phyloP scores from a whole-genome alignment of 2,797 vertebrate species.

The Danio choprae region DNA sequence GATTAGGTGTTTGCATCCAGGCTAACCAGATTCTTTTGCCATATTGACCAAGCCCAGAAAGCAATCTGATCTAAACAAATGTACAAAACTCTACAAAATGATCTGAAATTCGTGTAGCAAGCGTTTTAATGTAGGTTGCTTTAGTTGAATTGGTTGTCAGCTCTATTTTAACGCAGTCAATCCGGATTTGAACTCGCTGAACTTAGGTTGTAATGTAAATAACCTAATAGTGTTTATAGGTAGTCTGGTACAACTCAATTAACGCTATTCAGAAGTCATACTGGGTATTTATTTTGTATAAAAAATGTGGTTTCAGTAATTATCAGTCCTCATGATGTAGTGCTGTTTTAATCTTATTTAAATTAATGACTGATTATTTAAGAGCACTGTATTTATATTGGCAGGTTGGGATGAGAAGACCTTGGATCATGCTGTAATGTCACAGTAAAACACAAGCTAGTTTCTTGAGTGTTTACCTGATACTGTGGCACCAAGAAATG shows the following conservation, averaged over 20 bases:
- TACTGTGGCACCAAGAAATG: constrained; percentile 52
- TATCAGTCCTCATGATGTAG: not conserved
- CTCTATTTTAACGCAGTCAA: not conserved
- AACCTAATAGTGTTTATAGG: not conserved
- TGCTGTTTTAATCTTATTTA: not conserved
- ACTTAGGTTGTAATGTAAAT: constrained; percentile 6
- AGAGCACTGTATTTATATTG: constrained; percentile 35
- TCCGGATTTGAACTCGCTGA: constrained; percentile 19
- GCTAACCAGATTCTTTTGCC: constrained; percentile 28
- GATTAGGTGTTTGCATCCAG: constrained; percentile 10
- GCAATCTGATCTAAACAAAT: constrained; percentile 4
- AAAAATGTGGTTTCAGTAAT: not conserved
- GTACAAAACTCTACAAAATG: not conserved
- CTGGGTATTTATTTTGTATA: not conserved
- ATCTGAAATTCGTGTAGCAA: not conserved
- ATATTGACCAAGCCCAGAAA: constrained; percentile 26
- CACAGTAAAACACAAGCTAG: constrained; percentile 35
- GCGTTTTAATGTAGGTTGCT: not conserved
- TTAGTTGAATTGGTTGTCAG: constrained; percentile 6
- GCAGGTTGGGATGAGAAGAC: constrained; percentile 39
- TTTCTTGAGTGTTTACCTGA: constrained; percentile 21
- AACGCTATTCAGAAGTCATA: not conserved
- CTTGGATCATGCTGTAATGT: constrained; percentile 39
- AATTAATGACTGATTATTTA: not conserved
- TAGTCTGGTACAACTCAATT: not conserved